Conservation (phyloP, 2,888 invertebrate genomes). For the Microctonus aethiopoides region DNA sequence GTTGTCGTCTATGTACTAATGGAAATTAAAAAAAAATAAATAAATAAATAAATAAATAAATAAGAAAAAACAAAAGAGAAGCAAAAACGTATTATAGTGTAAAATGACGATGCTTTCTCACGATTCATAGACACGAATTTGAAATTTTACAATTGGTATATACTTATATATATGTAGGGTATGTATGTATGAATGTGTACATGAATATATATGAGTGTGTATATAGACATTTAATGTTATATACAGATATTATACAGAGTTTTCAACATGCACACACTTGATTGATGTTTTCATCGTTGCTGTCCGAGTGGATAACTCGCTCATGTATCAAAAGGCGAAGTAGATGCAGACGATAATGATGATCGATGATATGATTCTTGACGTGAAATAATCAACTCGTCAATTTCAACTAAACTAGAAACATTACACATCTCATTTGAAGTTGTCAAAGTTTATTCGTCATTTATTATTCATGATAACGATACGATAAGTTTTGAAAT, state of each 20-base stretch:
- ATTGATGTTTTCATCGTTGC: neutral
- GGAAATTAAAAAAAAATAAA: neutral
- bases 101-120: conserved; percentile 6
- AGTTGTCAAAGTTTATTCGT: neutral
- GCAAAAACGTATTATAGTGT: conserved; percentile 1
- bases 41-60: no score
- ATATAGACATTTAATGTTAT: no score
- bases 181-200: neutral
- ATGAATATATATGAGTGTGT: neutral
- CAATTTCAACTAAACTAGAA: conserved; percentile 7
- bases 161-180: no score
- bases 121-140: conserved; percentile 7
- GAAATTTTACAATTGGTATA: neutral
- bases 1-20: conserved; percentile 9
- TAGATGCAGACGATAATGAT: conserved; percentile 49
- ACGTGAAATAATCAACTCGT: conserved; percentile 2
- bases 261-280: neutral
- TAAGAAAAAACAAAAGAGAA: neutral
- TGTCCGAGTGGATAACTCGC: neutral
- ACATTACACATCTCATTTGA: neutral
- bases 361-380: conserved; percentile 51
- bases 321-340: neutral
- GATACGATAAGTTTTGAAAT: no score
- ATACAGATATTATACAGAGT: neutral
- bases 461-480: neutral